Evolutionary conservation across 2,888 invertebrate genomes (phyloP).

Genomic region (Dynastes grantii): DNA sequence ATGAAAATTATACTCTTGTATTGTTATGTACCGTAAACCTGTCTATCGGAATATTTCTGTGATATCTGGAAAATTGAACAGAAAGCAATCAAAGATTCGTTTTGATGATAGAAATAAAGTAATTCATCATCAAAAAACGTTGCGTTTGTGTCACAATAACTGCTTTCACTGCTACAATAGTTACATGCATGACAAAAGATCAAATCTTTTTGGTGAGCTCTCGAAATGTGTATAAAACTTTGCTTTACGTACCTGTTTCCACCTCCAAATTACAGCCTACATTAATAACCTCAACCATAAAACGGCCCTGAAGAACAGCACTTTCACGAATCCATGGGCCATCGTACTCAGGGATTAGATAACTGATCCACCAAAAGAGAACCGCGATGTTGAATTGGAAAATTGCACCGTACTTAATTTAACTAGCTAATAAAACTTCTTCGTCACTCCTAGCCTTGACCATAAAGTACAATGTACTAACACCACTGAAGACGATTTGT

Average conservation of each 20-base stretch:
- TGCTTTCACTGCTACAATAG: too few species aligned
- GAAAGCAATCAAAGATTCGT: too few species aligned
- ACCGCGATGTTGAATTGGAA: slow-evolving; percentile 25
- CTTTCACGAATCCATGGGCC: slow-evolving; percentile 15
- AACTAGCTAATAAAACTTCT: slow-evolving; percentile 17
- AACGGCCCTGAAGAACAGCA: too few species aligned
- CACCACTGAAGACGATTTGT: too few species aligned
- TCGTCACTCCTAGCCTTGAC: slow-evolving; percentile 28
- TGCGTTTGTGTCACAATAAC: too few species aligned
- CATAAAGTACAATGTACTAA: background rate
- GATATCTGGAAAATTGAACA: too few species aligned
- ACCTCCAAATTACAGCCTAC: background rate
- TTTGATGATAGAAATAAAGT: too few species aligned
- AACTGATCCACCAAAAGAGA: slow-evolving; percentile 6
- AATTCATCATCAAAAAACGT: too few species aligned
- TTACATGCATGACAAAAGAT: too few species aligned
- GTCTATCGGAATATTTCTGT: too few species aligned
- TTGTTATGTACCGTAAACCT: too few species aligned
- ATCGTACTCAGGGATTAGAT: slow-evolving; percentile 26
- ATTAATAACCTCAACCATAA: background rate
- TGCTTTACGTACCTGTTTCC: slow-evolving; percentile 2
- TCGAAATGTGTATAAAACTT: background rate
- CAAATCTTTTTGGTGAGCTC: background rate
- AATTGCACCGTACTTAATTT: slow-evolving; percentile 26
- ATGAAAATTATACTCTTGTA: too few species aligned